Evolutionary conservation across 2,113 vertebrate species (phyloP).

Genomic region (Varanus komodoensis): DNA sequence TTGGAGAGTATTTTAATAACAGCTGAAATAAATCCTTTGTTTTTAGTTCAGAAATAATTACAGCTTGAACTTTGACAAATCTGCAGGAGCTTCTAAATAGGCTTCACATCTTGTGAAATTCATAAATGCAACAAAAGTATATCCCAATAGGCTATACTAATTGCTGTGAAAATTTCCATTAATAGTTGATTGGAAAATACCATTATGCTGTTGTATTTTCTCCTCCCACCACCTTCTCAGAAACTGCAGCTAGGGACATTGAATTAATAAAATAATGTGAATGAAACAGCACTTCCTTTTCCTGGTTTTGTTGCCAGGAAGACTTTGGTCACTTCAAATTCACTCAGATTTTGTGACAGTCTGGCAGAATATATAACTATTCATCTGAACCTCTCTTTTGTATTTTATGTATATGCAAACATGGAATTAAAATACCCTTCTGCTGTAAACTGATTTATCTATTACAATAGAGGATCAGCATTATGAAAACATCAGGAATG

Average conservation of each 20-base stretch:
- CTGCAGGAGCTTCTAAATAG: background rate
- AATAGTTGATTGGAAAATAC: background rate
- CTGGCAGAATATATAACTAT: background rate
- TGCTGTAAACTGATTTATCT: too few species aligned
- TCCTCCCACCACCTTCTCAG: background rate
- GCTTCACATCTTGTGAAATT: too few species aligned
- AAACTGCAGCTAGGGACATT: background rate
- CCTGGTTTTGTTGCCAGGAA: background rate
- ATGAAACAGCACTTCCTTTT: background rate
- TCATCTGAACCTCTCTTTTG: background rate
- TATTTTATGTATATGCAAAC: background rate
- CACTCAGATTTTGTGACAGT: background rate
- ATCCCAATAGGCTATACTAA: background rate
- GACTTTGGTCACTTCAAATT: background rate
- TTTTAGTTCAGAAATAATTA: background rate
- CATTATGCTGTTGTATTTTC: background rate
- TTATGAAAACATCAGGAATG: background rate
- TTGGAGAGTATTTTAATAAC: background rate
- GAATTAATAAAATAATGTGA: background rate
- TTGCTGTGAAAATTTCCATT: background rate
- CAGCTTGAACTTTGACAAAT: slow-evolving; percentile 5
- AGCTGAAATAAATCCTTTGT: slow-evolving; percentile 1
- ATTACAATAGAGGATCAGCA: background rate
- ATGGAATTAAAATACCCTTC: background rate
- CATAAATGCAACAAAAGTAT: background rate